Evolutionary conservation across 2,888 invertebrate species (phyloP), one percentile per base, ranked within the genome.

Genomic region (Therioaphis trifolii): DNA sequence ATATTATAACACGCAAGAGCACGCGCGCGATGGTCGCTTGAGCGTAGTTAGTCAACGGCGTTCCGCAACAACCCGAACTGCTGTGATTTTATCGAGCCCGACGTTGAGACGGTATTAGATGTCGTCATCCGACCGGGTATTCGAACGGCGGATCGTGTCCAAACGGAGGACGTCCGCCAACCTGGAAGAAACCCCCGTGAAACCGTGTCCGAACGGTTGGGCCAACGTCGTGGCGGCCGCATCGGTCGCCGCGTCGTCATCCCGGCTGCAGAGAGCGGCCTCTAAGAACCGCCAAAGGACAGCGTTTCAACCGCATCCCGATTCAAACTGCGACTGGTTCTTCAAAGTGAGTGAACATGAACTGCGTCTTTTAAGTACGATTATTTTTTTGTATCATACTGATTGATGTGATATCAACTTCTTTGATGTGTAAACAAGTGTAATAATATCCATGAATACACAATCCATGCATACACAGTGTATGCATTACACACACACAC

Each of bases 261-360:
- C 52, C 12, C 58, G 49, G n/a, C 5, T 29, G 24, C 74, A 61
- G 18, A 24, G 35, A 15, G 27, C 46, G 4, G 35, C 55, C 15
- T n/a, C 9, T 27, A 82, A 72, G 52, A 63, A 27, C 61, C 21
- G n/a, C 15, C 63, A 72, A 14, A 61, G 63, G 63, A 82, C 52
- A 1, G 12, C 72, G 74, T 82, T 82, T 21, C 80, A 82, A 66
- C 82, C 72, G 7, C 82, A 82, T 82, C 82, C 82, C 21, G 82
- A 82, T 40, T 18, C 49, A 35, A 40, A n/a, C 27, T 82, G 82
- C 49, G 82, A 82, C 63, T 82, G 82, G 82, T 74, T 82, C 12
- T 82, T 82, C n/a, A 82, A 82, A 52, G 82, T 82, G 52, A 82
- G 82, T 72, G 35, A n/a, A n/a, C n/a, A n/a, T n/a, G n/a, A n/a